Evolutionary conservation across 2,888 invertebrate genomes (phyloP).

Genomic region (Harpalus rubripes): DNA sequence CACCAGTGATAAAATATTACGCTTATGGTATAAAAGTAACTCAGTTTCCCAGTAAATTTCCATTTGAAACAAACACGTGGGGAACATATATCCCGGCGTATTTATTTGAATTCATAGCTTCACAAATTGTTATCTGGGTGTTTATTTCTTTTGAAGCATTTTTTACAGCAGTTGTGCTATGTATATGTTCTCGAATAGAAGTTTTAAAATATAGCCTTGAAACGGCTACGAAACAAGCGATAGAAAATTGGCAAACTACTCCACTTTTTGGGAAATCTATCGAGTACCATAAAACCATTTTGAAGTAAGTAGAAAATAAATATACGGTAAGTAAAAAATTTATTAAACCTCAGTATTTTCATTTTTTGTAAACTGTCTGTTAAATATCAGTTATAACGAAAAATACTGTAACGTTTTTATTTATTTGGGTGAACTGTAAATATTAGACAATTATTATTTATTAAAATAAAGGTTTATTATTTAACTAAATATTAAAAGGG

Average conservation of each 20-base stretch:
- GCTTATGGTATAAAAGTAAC: neutral
- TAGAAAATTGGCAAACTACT: neutral
- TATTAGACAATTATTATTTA: no score
- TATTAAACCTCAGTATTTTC: neutral
- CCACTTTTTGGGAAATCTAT: slow-evolving; percentile 41
- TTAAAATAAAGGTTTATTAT: no score
- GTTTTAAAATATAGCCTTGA: slow-evolving; percentile 18
- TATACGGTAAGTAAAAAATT: neutral
- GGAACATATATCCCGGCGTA: neutral
- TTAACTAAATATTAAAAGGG: no score
- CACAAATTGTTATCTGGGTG: neutral
- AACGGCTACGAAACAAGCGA: slow-evolving; percentile 25
- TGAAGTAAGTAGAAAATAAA: slow-evolving; percentile 14
- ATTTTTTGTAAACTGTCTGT: no score
- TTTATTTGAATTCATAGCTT: neutral
- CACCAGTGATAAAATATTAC: slow-evolving; percentile 6
- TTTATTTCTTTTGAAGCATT: neutral
- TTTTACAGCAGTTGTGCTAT: slow-evolving; percentile 17
- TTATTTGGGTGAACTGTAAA: no score
- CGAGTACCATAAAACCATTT: slow-evolving; percentile 29
- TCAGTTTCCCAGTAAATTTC: slow-evolving; percentile 18
- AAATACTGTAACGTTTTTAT: no score
- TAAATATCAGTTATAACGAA: no score
- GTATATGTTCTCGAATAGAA: slow-evolving; percentile 37
- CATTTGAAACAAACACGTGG: neutral